These are phyloP conservation scores for Apis dorsata DNA, from an alignment of 1,140 invertebrate genomes.

Conservation along the genomic window DNA sequence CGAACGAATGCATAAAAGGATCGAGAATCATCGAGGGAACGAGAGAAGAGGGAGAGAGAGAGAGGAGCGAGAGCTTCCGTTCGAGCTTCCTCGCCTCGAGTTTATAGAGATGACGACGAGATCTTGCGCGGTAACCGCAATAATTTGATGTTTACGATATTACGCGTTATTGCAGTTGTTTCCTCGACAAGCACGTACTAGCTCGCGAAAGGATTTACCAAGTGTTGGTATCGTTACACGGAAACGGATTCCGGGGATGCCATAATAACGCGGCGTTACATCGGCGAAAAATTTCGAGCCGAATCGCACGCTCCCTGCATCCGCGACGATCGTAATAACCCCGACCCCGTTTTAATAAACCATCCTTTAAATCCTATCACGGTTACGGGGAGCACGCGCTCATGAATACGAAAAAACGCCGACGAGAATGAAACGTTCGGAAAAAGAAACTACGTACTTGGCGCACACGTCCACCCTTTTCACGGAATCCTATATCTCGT, in stretches of 20 bases:
- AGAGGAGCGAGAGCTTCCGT: no score
- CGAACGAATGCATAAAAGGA: no score
- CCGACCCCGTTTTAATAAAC: conserved; percentile 26
- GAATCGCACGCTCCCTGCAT: background rate
- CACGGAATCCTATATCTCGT: background rate
- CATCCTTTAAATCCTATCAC: conserved; percentile 8
- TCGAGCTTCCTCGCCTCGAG: no score
- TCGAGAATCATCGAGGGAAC: no score
- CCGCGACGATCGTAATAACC: conserved; percentile 15
- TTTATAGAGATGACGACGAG: conserved; percentile 24
- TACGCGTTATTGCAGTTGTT: conserved; percentile 44
- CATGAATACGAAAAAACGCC: conserved; percentile 11
- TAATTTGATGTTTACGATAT: conserved; percentile 50
- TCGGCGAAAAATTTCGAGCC: background rate
- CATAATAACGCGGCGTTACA: background rate
- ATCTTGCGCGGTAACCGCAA: conserved; percentile 23
- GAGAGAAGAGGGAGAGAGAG: no score
- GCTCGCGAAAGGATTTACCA: conserved; percentile 43
- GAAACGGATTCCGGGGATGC: background rate
- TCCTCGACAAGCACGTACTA: conserved; percentile 36
- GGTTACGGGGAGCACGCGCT: background rate
- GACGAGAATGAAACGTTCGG: background rate
- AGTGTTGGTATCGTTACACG: conserved; percentile 28
- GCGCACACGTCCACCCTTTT: background rate
- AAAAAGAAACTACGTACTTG: background rate